Evolutionary conservation across 2,888 invertebrate genomes (phyloP).

Genomic region (Germaria angustata): DNA sequence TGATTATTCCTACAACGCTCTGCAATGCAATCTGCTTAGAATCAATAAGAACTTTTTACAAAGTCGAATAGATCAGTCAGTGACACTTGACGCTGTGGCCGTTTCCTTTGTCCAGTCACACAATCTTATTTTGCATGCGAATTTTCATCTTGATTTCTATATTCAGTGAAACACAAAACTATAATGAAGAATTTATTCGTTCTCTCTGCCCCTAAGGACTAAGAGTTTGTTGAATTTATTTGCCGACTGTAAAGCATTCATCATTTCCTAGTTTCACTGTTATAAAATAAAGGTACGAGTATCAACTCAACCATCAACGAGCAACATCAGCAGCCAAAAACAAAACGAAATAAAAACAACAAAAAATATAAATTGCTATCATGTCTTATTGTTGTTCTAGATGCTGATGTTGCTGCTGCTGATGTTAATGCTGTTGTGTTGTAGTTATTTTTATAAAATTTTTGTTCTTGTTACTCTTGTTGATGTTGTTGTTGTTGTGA

Average conservation of each 20-base stretch:
- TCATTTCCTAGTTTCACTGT: constrained; percentile 19
- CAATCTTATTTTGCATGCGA: no score
- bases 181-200: background rate
- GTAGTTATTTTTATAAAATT: constrained; percentile 12
- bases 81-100: no score
- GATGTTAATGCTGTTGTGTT: constrained; percentile 16
- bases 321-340: constrained; percentile 41
- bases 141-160: no score
- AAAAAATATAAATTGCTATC: constrained; percentile 64
- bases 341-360: constrained; percentile 5
- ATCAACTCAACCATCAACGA: constrained; percentile 30
- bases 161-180: no score
- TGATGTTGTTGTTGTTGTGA: constrained; percentile 8
- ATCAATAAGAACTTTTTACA: no score
- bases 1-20: no score
- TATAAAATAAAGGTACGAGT: background rate
- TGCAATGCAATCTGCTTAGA: no score
- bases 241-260: background rate
- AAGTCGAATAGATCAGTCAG: no score
- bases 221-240: background rate
- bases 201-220: background rate
- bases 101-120: no score
- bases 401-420: background rate
- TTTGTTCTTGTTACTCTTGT: background rate
- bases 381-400: constrained; percentile 26